Percentiles rank a stretch among this genome's conserved stretches.
phyloP scores from a whole-genome alignment of 2,888 invertebrate genomes.

The Rosalia funebris region DNA sequence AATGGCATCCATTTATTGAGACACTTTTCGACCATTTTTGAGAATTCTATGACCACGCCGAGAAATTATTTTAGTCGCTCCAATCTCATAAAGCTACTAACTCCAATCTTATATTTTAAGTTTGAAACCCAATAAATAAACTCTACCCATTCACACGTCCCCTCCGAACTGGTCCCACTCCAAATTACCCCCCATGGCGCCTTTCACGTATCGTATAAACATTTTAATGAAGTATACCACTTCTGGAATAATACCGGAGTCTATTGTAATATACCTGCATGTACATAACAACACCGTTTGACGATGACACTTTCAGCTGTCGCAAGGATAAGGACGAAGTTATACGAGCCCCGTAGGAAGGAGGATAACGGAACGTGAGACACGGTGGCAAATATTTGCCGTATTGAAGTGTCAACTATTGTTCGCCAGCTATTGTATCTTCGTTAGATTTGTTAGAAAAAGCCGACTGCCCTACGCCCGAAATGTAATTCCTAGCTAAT shows the following conservation, averaged over 20 bases:
- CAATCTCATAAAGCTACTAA: too few relatives aligned
- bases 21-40: too few relatives aligned
- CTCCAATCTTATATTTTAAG: too few relatives aligned
- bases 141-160: neutral
- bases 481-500: constrained; percentile 55
- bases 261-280: constrained; percentile 64
- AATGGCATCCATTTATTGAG: too few relatives aligned
- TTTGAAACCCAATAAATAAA: too few relatives aligned
- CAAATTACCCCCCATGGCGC: constrained; percentile 54
- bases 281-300: constrained; percentile 59
- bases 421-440: constrained; percentile 59
- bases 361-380: constrained; percentile 48
- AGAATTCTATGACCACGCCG: too few relatives aligned
- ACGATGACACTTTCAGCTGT: constrained; percentile 61
- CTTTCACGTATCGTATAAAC: constrained; percentile 61
- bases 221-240: constrained; percentile 64
- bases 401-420: constrained; percentile 65
- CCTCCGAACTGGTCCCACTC: constrained; percentile 17
- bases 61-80: too few relatives aligned
- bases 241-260: constrained; percentile 61
- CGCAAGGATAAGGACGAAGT: constrained; percentile 47
- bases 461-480: constrained; percentile 43
- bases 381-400: constrained; percentile 63
- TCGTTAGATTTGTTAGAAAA: constrained; percentile 62
- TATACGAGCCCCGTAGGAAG: constrained; percentile 41